Percentiles rank a stretch among this genome's conserved stretches.
These are phyloP conservation scores for Drosophila serrata DNA, from an alignment of 1,140 invertebrate genomes.

Conservation along the genomic window DNA sequence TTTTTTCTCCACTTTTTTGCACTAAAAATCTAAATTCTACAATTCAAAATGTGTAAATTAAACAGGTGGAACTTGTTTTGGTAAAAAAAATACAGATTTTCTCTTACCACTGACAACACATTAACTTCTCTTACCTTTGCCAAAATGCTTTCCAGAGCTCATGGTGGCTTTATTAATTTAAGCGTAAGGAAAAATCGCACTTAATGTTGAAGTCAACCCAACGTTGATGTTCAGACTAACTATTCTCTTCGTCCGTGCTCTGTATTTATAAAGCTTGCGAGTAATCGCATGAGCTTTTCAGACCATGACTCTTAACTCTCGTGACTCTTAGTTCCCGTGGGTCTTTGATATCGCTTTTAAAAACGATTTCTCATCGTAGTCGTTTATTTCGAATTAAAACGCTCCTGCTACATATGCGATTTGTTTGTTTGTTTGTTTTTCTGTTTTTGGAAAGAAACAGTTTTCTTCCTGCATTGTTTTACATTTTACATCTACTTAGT, in stretches of 20 bases:
- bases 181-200: constrained; percentile 7
- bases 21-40: not conserved
- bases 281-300: constrained; percentile 16
- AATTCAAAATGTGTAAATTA: not conserved
- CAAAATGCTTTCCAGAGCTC: constrained; percentile 62
- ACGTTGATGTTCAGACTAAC: constrained; percentile 14
- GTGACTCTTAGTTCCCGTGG: constrained; percentile 21
- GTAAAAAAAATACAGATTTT: constrained; percentile 1
- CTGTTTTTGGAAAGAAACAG: constrained; percentile 17
- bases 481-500: constrained; percentile 43
- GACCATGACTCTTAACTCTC: constrained; percentile 30
- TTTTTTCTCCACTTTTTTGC: too few species aligned
- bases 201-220: constrained; percentile 19
- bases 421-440: constrained; percentile 32
- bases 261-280: constrained; percentile 36
- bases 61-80: constrained; percentile 17
- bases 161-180: constrained; percentile 24
- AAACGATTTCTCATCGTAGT: constrained; percentile 49
- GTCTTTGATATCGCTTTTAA: constrained; percentile 39
- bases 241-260: constrained; percentile 41
- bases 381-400: constrained; percentile 69
- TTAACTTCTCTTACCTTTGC: constrained; percentile 52
- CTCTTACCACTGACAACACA: not conserved
- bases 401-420: constrained; percentile 61
- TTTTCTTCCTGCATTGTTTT: constrained; percentile 18